Conservation (phyloP, 2,797 vertebrate genomes). For the Rhincodon typus region DNA sequence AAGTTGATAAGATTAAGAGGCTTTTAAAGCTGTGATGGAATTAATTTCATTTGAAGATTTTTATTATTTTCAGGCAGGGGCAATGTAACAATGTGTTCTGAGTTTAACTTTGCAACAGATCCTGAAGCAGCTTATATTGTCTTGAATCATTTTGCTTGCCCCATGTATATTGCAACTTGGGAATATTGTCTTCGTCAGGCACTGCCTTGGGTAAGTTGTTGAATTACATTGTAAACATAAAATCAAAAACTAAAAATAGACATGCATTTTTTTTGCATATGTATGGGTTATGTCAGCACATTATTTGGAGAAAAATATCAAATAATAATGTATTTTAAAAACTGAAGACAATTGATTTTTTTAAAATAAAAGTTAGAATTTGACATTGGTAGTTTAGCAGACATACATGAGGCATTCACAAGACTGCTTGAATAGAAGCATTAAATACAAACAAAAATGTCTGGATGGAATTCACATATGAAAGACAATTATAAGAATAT, state of each 20-base stretch:
- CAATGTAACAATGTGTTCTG: slow-evolving; percentile 61
- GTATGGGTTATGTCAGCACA: neutral
- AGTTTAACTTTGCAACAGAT: slow-evolving; percentile 69
- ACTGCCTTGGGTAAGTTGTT: slow-evolving; percentile 44
- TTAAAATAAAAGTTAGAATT: neutral
- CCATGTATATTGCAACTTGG: slow-evolving; percentile 58
- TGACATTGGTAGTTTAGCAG: neutral
- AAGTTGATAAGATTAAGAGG: neutral
- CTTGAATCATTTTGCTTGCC: slow-evolving; percentile 64
- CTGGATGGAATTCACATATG: neutral
- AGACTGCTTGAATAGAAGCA: neutral
- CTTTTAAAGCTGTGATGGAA: neutral
- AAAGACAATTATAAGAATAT: neutral
- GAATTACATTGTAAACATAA: neutral
- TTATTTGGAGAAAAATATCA: neutral
- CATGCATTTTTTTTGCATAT: neutral
- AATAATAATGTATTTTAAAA: neutral
- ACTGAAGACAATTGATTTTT: neutral
- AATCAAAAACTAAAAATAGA: neutral
- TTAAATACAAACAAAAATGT: neutral
- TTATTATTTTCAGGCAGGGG: slow-evolving; percentile 56
- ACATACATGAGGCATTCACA: neutral
- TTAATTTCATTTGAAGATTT: neutral
- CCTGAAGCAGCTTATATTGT: slow-evolving; percentile 71
- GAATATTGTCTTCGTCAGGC: slow-evolving; percentile 40